These are phyloP conservation scores for Dicaeum eximium DNA, from an alignment of 2,113 vertebrate species.

Conservation along the genomic window DNA sequence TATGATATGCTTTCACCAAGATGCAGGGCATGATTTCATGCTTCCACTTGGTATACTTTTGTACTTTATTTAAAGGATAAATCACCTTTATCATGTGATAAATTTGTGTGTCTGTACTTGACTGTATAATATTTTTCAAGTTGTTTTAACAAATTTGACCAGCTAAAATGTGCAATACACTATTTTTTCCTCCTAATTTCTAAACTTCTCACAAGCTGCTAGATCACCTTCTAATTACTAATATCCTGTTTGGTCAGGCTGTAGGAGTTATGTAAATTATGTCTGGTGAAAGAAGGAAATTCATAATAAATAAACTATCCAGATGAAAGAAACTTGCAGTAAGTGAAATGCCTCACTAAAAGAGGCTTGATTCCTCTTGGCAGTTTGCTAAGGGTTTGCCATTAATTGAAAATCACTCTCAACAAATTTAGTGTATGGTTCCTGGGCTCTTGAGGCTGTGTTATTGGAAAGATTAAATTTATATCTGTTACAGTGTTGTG, in stretches of 20 bases:
- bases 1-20: accelerated
- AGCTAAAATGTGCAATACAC: neutral
- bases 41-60: neutral
- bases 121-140: neutral
- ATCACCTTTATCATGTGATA: neutral
- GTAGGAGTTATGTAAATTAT: neutral
- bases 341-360: neutral
- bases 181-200: neutral
- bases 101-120: neutral
- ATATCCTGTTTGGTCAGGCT: neutral
- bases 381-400: neutral
- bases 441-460: neutral
- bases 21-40: neutral
- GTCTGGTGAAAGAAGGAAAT: neutral
- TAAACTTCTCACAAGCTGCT: neutral
- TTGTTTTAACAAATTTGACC: neutral
- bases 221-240: neutral
- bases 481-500: neutral
- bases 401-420: neutral
- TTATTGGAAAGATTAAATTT: neutral
- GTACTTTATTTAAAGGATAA: neutral
- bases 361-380: neutral
- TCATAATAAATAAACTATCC: neutral
- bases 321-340: neutral
- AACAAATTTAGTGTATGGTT: neutral